Evolutionary conservation across 2,797 vertebrate genomes (phyloP), one percentile per base, ranked within the genome.

Genomic region (Sebastes taczanowskii): DNA sequence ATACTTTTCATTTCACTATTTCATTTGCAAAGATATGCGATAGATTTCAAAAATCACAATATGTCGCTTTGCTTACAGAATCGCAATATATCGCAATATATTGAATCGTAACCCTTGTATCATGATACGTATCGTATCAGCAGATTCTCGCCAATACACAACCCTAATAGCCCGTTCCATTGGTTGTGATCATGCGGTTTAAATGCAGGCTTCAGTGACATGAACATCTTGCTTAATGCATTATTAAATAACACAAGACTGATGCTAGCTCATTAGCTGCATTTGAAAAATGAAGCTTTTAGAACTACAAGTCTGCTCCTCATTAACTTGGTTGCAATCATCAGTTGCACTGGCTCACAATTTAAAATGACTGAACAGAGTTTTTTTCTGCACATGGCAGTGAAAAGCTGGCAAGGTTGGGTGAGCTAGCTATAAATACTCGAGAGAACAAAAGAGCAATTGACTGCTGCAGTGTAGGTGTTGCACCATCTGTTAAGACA

Each of bases 401-500:
- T 60, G 32, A 69, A 89, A 83, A 72, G 70, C 77, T 90, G 86
- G 84, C 74, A 71, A 83, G 46, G 77, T 70, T 85, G 73, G 76
- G 25, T 74, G 75, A 86, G 83, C 66, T 66, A 76, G 88, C 86
- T 95, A 93, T 94, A 92, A 94, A 95, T 94, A 94, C 90, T 88
- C 78, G 0, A 80, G 80, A 91, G 89, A 94, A 94, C 92, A 94
- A 93, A 94, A 94, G 90, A 92, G 90, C 86, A 93, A 91, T 90
- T 91, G 88, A 88, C 83, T 93, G 90, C 80, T 91, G 86, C 80
- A 80, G 89, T 91, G 92, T 93, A 94, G 91, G 93, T 94, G 95
- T 95, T 91, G 78, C 82, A 78, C 90, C 91, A 93, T 95, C 90
- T 94, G 93, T 88, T 94, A 89, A 92, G 82, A 93, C 81, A 92